Base-by-base conservation (phyloP, 2,888 invertebrate species). In the Trissolcus brochymenae region DNA sequence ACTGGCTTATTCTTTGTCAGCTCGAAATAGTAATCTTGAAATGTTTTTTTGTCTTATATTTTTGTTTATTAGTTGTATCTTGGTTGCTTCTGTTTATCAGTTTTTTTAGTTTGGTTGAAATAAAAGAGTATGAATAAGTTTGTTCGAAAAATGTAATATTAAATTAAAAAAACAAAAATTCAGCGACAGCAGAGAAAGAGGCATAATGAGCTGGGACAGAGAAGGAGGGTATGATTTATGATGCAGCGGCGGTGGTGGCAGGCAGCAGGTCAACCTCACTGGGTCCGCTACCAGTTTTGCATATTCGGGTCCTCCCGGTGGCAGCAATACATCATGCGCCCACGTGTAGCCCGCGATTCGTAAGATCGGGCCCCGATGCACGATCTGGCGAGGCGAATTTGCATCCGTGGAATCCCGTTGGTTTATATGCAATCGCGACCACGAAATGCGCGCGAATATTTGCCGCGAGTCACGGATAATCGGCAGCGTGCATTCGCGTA, bases 381-480 rank as follows among this genome's bases (percentile, higher is more conserved):
- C 88, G 88, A 89, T 88, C 83, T 82, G 80, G 78, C 88, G 87
- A 87, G 87, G 85, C 85, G 87, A 88, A 89, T 89, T 89, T 89
- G 88, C 88, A 89, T 89, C 86, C 81, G 82, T 84, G 88, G 88
- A 88, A 88, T 89, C 85, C 85, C 82, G 56, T 56, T 74, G 61
- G 55, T 64, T 68, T 72, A 76, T 72, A 76, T 78, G 75, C 68
- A 64, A 75, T 55, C 60, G 55, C 53, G 29, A 50, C 74, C 78
- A 78, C 79, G 71, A 79, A 73, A 74, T 78, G 71, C 60, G 76
- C 76, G 76, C 76, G 65, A 75, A 79, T 75, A 65, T 81, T 78
- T 80, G 59, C 68, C 65, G 70, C 73, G 54, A 74, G 70, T 78
- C 76, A 79, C 80, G 80, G 73, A 75, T 79, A 79, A 79, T 79